Percentiles rank a stretch among this genome's conserved stretches.
Conservation (phyloP, 2,888 invertebrate species). For the Mythimna albipuncta region DNA sequence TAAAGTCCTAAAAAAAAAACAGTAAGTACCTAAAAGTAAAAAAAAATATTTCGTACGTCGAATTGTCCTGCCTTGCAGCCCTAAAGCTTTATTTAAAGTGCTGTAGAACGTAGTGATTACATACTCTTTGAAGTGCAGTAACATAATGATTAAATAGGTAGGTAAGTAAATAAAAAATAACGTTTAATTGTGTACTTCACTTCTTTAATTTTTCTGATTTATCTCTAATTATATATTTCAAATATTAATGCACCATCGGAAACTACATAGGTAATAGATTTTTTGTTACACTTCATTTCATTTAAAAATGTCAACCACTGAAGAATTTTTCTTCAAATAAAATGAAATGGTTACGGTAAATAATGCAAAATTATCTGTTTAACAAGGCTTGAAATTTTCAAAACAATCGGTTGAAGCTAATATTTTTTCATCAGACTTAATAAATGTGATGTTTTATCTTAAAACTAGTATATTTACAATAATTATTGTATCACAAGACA, state of each 20-base stretch:
- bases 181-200: conserved; percentile 68
- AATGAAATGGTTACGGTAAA: conserved; percentile 36
- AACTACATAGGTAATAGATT: conserved; percentile 25
- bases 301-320: not conserved
- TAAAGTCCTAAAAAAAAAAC: too few relatives aligned
- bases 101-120: too few relatives aligned
- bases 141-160: not conserved
- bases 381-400: conserved; percentile 9
- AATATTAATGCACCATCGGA: conserved; percentile 64
- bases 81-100: too few relatives aligned
- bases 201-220: conserved; percentile 69
- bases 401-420: conserved; percentile 16
- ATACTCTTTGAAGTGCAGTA: not conserved
- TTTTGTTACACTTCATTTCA: conserved; percentile 26
- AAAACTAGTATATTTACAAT: conserved; percentile 73
- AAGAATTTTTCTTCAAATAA: not conserved
- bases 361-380: conserved; percentile 11
- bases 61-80: too few relatives aligned
- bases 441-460: conserved; percentile 59
- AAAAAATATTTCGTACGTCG: too few relatives aligned
- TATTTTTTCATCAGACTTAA: conserved; percentile 51
- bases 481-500: conserved; percentile 81
- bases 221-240: conserved; percentile 65
- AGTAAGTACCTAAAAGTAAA: too few relatives aligned
- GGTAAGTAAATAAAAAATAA: conserved; percentile 63